Evolutionary conservation across 2,113 vertebrate genomes (phyloP).

Genomic region (Vidua chalybeata): DNA sequence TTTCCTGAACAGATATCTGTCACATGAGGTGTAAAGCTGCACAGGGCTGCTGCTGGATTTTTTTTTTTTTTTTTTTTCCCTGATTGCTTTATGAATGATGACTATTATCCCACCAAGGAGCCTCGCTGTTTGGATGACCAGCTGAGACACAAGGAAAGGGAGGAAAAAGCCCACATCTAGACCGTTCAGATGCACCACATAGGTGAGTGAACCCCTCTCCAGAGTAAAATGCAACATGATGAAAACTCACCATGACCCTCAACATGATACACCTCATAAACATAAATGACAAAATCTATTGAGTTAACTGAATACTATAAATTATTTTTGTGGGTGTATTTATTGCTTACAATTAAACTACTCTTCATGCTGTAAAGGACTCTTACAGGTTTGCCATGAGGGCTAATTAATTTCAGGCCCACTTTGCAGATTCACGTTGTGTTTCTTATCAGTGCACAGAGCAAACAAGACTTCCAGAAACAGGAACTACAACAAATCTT

Average conservation of each 20-base stretch:
- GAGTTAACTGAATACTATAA: not conserved
- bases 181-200: not conserved
- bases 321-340: not conserved
- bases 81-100: not conserved
- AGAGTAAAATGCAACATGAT: not conserved
- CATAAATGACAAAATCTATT: not conserved
- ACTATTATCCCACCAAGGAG: not conserved
- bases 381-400: not conserved
- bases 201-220: rapidly evolving
- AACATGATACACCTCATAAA: not conserved
- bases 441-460: not conserved
- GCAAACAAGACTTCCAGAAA: not conserved
- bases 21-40: not conserved
- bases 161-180: not conserved
- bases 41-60: not conserved
- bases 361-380: not conserved
- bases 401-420: not conserved
- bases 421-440: not conserved
- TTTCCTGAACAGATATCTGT: not conserved
- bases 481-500: not conserved
- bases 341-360: not conserved
- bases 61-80: not conserved
- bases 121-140: not conserved
- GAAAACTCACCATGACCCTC: not conserved
- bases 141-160: not conserved